Percentiles rank a stretch among this genome's conserved stretches.
Evolutionary conservation across 1,140 invertebrate species (phyloP).

Genomic region (Coptotermes formosanus): DNA sequence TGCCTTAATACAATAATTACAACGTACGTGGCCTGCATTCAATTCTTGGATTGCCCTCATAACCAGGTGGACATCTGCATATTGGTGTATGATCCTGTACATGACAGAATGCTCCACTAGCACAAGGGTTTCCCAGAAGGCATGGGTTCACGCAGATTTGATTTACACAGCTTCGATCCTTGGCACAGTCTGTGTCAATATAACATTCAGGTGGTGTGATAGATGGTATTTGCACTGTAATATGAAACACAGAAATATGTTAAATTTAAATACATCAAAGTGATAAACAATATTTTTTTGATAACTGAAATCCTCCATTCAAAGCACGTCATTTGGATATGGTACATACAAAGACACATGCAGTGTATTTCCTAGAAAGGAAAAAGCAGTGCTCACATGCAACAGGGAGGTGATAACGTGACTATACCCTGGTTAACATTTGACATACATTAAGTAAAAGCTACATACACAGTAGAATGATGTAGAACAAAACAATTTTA

Average conservation of each 20-base stretch:
- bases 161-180: constrained; percentile 71
- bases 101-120: constrained; percentile 73
- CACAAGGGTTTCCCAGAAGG: constrained; percentile 63
- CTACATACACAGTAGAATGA: too few species aligned
- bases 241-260: background rate
- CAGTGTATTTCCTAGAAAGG: too few species aligned
- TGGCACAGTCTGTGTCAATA: constrained; percentile 70
- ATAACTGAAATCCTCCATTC: too few species aligned
- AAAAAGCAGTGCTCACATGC: too few species aligned
- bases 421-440: too few species aligned
- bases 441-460: too few species aligned
- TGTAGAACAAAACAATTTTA: too few species aligned
- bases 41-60: constrained; percentile 68
- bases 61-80: constrained; percentile 77
- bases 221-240: constrained; percentile 36
- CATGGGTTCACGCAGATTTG: constrained; percentile 79
- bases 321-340: too few species aligned
- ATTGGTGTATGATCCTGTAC: constrained; percentile 69
- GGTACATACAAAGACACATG: too few species aligned
- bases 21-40: constrained; percentile 76
- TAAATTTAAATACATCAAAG: too few species aligned
- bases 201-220: constrained; percentile 66
- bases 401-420: too few species aligned
- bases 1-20: background rate
- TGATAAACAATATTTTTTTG: too few species aligned